A percentile compares a stretch with the other conserved stretches of the same genome.
Conservation (phyloP, 2,888 invertebrate genomes). For the Cerceris rybyensis region DNA sequence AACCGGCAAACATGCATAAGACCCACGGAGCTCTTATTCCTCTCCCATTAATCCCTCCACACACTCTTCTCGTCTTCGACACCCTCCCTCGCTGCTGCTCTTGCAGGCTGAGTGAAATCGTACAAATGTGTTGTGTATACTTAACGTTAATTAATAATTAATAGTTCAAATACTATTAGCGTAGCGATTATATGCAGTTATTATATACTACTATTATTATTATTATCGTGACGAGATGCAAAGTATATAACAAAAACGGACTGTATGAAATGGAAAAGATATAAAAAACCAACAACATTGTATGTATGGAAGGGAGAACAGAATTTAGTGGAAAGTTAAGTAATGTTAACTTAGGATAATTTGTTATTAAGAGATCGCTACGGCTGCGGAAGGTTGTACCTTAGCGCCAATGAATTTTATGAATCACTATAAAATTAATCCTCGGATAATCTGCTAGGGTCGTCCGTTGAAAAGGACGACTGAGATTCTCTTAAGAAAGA, state of each 20-base stretch:
- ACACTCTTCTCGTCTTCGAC: slow-evolving; percentile 53
- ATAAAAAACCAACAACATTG: slow-evolving; percentile 48
- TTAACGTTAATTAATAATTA: slow-evolving; percentile 79
- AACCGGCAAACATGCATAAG: too few species aligned
- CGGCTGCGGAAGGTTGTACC: slow-evolving; percentile 59
- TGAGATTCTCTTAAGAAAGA: slow-evolving; percentile 27
- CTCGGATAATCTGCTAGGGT: slow-evolving; percentile 45
- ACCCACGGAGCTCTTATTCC: slow-evolving; percentile 51
- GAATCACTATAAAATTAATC: slow-evolving; percentile 55
- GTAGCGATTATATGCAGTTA: slow-evolving; percentile 71
- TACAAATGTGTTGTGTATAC: slow-evolving; percentile 82
- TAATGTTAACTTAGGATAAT: slow-evolving; percentile 70
- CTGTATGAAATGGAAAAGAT: slow-evolving; percentile 61
- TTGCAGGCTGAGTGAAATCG: slow-evolving; percentile 79
- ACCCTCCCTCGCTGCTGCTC: slow-evolving; percentile 73
- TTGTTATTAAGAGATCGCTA: slow-evolving; percentile 68
- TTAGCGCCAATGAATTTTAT: slow-evolving; percentile 66
- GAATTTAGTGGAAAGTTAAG: slow-evolving; percentile 67
- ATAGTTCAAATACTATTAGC: slow-evolving; percentile 73
- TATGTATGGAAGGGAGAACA: slow-evolving; percentile 58
- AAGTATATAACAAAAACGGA: slow-evolving; percentile 62
- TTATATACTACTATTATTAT: slow-evolving; percentile 67
- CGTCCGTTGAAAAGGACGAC: slow-evolving; percentile 30
- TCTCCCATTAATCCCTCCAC: slow-evolving; percentile 29
- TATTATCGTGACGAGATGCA: slow-evolving; percentile 67